Evolutionary conservation across 2,888 invertebrate genomes (phyloP), one percentile per base, ranked within the genome.

Genomic region (Epistrophe eligans): DNA sequence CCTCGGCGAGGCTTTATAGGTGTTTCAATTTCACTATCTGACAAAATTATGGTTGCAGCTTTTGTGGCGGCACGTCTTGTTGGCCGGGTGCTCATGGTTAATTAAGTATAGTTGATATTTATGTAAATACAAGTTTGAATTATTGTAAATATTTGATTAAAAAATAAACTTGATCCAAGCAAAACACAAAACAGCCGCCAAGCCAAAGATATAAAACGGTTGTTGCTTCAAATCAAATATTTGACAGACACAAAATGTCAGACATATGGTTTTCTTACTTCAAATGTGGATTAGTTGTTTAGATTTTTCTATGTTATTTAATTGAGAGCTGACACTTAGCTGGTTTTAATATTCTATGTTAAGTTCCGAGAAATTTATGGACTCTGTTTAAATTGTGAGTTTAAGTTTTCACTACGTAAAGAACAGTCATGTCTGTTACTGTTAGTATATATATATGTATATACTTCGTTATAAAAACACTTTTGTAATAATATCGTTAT

Each of bases 21-120:
- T 24, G 80, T 76, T n/a, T 89, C 89, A 15, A 89, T 89, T 9
- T 92, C 91, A 0, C 90, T 90, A 66, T 92, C 92, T 13, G 90
- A 90, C 48, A 90, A 90, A 72, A 92, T 85, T n/a, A 91, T 74
- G 4, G 72, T 7, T 5, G 62, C 11, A 1, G 81, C 45, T 79
- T 83, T 90, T 17, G 62, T 24, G 7, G 91, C 89, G 17, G 90
- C 91, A n/a, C 71, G 72, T 13, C 92, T 80, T 66, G 43, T 83
- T 40, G 79, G 87, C 15, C 87, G 58, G 28, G 66, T 67, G 17
- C 74, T 55, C 87, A 87, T 87, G 58, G 13, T 72, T 43, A 19
- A 40, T 5, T 48, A 10, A 17, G 17, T 50, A 5, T 5, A 19
- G 1, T 17, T 48, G 9, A 48, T n/a, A n/a, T n/a, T n/a, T n/a